A percentile compares a stretch with the other conserved stretches of the same genome.
These are phyloP conservation scores for Orchesellides sinensis DNA, from an alignment of 2,888 invertebrate genomes.

Conservation along the genomic window DNA sequence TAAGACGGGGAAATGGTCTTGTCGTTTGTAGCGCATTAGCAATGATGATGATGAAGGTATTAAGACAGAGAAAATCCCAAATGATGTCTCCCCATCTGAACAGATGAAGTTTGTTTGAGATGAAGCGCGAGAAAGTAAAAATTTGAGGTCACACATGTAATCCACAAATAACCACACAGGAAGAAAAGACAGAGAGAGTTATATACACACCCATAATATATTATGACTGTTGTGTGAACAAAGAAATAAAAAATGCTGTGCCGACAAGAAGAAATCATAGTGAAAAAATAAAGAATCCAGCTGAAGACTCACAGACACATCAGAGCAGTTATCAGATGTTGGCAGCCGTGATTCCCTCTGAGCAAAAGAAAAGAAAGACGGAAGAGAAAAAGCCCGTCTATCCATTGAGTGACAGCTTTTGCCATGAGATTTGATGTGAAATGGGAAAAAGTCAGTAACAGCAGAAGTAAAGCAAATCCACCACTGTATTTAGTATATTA, in stretches of 20 bases:
- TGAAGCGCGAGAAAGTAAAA: slow-evolving; percentile 35
- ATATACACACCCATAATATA: not conserved
- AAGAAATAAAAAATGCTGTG: not conserved
- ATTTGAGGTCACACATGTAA: slow-evolving; percentile 62
- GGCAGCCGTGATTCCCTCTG: slow-evolving; percentile 60
- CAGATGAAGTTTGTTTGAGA: slow-evolving; percentile 5
- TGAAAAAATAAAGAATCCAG: slow-evolving; percentile 6
- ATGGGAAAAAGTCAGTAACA: slow-evolving; percentile 46
- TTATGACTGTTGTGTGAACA: not conserved
- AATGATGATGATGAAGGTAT: slow-evolving; percentile 20
- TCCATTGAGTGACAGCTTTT: slow-evolving; percentile 60
- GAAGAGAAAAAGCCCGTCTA: too few species aligned
- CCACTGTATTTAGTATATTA: too few species aligned
- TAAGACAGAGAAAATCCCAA: slow-evolving; percentile 34
- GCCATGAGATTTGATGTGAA: slow-evolving; percentile 63
- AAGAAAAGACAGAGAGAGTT: slow-evolving; percentile 34
- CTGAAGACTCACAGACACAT: not conserved
- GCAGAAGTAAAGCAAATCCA: not conserved
- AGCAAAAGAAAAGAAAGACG: slow-evolving; percentile 55
- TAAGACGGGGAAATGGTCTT: too few species aligned
- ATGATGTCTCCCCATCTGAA: too few species aligned
- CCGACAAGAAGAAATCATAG: slow-evolving; percentile 1
- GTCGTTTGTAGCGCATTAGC: slow-evolving; percentile 10
- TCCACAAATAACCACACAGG: too few species aligned
- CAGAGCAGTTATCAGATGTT: slow-evolving; percentile 54